These are phyloP conservation scores for Hemichromis elongatus DNA, from an alignment of 2,113 vertebrate genomes.

Conservation along the genomic window DNA sequence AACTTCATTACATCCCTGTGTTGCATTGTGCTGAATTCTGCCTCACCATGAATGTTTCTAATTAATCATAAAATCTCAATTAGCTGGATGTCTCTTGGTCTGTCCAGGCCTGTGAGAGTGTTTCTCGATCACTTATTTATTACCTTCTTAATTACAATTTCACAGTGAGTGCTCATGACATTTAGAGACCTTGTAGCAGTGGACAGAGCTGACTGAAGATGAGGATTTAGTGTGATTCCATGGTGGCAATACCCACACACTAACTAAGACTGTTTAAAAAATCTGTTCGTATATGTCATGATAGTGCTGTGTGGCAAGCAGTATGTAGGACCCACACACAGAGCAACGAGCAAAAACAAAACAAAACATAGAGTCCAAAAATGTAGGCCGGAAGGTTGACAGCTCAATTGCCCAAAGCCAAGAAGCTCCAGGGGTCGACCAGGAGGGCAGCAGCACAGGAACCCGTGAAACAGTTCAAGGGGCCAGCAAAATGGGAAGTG, in stretches of 20 bases:
- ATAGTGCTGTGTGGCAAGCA: no score
- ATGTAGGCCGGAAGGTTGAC: no score
- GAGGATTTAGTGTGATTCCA: not conserved
- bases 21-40: not conserved
- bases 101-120: slow-evolving; percentile 25
- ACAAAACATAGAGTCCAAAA: no score
- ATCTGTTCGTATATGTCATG: not conserved
- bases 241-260: not conserved
- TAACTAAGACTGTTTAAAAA: not conserved
- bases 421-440: no score
- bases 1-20: not conserved
- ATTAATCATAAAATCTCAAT: slow-evolving; percentile 70
- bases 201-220: slow-evolving; percentile 51
- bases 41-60: slow-evolving; percentile 15
- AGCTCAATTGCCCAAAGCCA: no score
- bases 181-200: slow-evolving; percentile 69
- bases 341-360: no score
- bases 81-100: slow-evolving; percentile 47
- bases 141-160: slow-evolving; percentile 74
- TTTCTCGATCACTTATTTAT: slow-evolving; percentile 63
- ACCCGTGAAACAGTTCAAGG: no score
- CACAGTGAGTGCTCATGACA: slow-evolving; percentile 73
- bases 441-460: no score
- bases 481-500: no score
- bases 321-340: no score